Evolutionary conservation across 2,113 vertebrate genomes (phyloP).

Genomic region (Oreochromis tanganicae): DNA sequence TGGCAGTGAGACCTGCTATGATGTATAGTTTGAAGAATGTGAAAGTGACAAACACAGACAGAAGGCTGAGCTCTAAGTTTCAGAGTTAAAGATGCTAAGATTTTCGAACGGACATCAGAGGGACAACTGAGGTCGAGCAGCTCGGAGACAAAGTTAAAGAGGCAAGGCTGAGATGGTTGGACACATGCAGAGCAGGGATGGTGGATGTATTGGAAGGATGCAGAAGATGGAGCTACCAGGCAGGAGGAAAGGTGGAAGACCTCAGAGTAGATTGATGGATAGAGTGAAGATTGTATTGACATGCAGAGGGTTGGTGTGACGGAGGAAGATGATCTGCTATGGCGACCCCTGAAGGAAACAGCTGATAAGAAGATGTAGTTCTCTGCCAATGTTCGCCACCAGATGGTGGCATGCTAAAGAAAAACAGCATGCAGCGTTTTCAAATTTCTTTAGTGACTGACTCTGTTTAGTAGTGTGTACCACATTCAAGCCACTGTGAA

Average conservation of each 20-base stretch:
- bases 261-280: neutral
- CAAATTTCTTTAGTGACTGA: neutral
- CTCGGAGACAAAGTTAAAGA: neutral
- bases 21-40: neutral
- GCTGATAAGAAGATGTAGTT: neutral
- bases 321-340: neutral
- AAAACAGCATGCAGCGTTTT: neutral
- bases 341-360: neutral
- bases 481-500: neutral
- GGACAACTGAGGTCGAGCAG: neutral
- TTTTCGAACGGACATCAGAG: neutral
- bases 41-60: neutral
- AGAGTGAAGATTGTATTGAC: neutral
- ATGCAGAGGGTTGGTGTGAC: neutral
- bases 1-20: neutral
- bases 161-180: neutral
- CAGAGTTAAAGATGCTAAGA: neutral
- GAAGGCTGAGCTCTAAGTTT: neutral
- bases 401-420: conserved; percentile 32
- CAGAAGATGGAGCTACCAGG: neutral
- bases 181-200: neutral
- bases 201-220: neutral
- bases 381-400: neutral
- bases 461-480: neutral
- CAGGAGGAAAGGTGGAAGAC: neutral